Percentiles rank a stretch among this genome's conserved stretches.
Conservation (phyloP, 2,113 vertebrate genomes). For the Serinus canaria region DNA sequence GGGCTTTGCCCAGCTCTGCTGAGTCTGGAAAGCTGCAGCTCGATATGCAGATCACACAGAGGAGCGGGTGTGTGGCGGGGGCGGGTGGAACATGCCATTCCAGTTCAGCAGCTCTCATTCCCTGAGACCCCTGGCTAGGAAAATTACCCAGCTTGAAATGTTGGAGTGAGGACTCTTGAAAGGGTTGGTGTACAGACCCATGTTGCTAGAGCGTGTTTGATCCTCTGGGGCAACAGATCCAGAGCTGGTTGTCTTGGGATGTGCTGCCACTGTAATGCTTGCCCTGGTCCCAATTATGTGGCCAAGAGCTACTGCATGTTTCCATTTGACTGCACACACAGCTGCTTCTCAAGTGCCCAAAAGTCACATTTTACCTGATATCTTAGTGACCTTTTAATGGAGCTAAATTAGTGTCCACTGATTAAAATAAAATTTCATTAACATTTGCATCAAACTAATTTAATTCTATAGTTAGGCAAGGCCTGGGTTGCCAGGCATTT, state of each 20-base stretch:
- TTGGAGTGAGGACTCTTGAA: background rate
- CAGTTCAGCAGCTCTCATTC: slow-evolving; percentile 25
- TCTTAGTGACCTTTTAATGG: background rate
- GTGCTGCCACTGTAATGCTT: background rate
- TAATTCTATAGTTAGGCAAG: background rate
- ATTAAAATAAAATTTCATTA: background rate
- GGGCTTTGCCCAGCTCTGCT: background rate
- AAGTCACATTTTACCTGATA: background rate
- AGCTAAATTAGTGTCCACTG: background rate
- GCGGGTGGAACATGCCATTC: background rate
- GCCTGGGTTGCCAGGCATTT: background rate
- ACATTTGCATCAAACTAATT: background rate
- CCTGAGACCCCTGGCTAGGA: slow-evolving; percentile 44
- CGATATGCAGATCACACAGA: background rate
- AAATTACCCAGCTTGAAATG: background rate
- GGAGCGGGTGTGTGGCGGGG: background rate
- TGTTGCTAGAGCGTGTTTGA: background rate
- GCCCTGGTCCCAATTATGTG: background rate
- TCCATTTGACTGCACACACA: background rate
- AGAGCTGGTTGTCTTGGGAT: background rate
- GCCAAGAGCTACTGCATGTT: background rate
- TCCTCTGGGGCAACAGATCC: background rate
- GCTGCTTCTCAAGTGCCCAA: background rate
- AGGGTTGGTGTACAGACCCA: background rate
- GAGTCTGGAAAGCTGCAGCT: background rate